Evolutionary conservation across 2,797 vertebrate species (phyloP).

Genomic region (Phataginus tetradactyla): DNA sequence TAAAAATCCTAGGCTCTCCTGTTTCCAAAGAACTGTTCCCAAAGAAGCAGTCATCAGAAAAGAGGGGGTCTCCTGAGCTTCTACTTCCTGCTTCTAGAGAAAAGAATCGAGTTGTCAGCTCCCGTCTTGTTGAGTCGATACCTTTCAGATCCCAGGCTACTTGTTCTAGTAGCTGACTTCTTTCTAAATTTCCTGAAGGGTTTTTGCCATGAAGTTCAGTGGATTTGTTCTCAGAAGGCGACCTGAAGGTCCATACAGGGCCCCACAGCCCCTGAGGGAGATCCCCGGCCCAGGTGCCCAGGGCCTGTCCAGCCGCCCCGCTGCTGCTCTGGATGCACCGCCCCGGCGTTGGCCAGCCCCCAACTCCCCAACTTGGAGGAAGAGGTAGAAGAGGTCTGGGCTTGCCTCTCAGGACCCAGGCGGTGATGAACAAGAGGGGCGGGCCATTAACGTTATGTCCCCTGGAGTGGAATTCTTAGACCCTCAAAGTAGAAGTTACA

Average conservation of each 20-base stretch:
- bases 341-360: accelerated
- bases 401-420: background rate
- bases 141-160: background rate
- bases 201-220: background rate
- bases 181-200: background rate
- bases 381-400: background rate
- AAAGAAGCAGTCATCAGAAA: background rate
- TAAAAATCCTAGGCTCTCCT: background rate
- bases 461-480: background rate
- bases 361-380: no score
- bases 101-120: background rate
- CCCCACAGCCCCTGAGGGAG: background rate
- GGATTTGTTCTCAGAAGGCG: background rate
- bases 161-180: background rate
- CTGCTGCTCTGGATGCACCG: no score
- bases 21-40: background rate
- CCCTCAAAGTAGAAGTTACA: no score
- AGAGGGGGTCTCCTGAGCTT: background rate
- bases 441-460: accelerated
- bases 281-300: background rate
- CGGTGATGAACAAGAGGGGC: accelerated
- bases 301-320: no score
- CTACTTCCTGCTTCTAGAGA: background rate
- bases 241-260: accelerated
- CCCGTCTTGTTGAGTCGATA: background rate